A percentile compares a stretch with the other conserved stretches of the same genome.
Conservation (phyloP, 2,797 vertebrate species). For the Todus mexicanus region DNA sequence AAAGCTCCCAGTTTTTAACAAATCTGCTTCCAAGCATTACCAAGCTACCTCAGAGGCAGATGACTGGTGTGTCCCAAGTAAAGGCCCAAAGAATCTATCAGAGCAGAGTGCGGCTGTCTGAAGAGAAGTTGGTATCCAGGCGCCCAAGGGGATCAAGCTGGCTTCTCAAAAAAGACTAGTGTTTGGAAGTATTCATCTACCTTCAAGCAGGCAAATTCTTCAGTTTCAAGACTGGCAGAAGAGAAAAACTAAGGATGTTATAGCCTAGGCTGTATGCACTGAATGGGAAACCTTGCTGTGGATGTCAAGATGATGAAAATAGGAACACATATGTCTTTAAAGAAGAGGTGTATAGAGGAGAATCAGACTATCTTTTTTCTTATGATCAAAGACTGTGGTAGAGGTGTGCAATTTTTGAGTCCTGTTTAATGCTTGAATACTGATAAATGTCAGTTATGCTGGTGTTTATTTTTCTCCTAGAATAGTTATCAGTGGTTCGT, state of each 20-base stretch:
- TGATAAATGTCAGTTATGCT: neutral
- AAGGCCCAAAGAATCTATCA: constrained; percentile 85
- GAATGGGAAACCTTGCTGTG: neutral
- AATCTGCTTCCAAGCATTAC: constrained; percentile 92
- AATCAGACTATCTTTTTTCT: neutral
- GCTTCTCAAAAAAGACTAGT: constrained; percentile 13
- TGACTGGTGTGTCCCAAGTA: constrained; percentile 97
- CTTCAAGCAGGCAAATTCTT: neutral
- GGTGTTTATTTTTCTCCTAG: constrained; percentile 6
- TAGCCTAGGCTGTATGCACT: neutral
- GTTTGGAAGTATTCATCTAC: constrained; percentile 16
- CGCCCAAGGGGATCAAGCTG: constrained; percentile 58
- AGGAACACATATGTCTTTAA: neutral
- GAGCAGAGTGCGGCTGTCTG: constrained; percentile 76
- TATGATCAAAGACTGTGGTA: constrained; percentile 1
- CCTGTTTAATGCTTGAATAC: constrained; percentile 34
- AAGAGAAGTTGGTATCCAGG: constrained; percentile 4
- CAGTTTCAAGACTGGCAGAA: neutral
- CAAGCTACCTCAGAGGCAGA: constrained; percentile 86
- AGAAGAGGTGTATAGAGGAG: neutral
- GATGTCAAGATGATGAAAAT: neutral
- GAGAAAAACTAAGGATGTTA: neutral
- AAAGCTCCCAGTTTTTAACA: constrained; percentile 97
- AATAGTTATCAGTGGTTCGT: neutral
- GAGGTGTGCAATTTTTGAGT: constrained; percentile 20